A percentile compares a stretch with the other conserved stretches of the same genome.
These are phyloP conservation scores for Encarsia formosa DNA, from an alignment of 2,888 invertebrate species.

Conservation along the genomic window DNA sequence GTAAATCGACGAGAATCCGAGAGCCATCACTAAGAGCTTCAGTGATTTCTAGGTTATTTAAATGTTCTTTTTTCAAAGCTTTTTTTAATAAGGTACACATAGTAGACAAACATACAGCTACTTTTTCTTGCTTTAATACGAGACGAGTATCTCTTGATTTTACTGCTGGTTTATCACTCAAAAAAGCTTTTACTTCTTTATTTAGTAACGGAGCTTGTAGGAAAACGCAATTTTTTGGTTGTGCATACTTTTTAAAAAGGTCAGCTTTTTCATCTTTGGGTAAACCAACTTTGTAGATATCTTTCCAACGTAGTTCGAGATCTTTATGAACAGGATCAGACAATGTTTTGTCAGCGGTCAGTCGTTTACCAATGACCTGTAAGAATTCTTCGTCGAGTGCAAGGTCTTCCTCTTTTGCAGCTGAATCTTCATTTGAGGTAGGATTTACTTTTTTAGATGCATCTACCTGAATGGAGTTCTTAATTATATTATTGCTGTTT, in stretches of 20 bases:
- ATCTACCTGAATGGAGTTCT: too few relatives aligned
- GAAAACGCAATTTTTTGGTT: conserved; percentile 10
- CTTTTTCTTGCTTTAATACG: not conserved
- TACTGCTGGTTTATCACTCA: not conserved
- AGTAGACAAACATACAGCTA: not conserved
- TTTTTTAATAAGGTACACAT: not conserved
- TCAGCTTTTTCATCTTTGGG: conserved; percentile 5
- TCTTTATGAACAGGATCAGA: not conserved
- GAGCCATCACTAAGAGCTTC: not conserved
- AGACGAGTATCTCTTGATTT: not conserved
- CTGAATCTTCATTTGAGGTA: too few relatives aligned
- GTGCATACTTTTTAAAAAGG: conserved; percentile 1
- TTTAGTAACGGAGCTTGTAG: conserved; percentile 4
- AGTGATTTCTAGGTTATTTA: not conserved
- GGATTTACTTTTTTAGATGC: too few relatives aligned
- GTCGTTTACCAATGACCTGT: conserved; percentile 6
- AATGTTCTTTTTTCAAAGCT: not conserved
- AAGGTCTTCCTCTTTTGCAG: too few relatives aligned
- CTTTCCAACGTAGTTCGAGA: conserved; percentile 8
- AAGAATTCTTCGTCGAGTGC: conserved; percentile 7
- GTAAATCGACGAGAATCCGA: not conserved
- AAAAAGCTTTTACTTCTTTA: not conserved
- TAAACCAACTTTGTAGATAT: conserved; percentile 4
- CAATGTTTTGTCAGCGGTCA: not conserved
- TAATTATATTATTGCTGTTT: too few relatives aligned